Evolutionary conservation across 2,888 invertebrate species (phyloP).

Genomic region (Celastrina argiolus): DNA sequence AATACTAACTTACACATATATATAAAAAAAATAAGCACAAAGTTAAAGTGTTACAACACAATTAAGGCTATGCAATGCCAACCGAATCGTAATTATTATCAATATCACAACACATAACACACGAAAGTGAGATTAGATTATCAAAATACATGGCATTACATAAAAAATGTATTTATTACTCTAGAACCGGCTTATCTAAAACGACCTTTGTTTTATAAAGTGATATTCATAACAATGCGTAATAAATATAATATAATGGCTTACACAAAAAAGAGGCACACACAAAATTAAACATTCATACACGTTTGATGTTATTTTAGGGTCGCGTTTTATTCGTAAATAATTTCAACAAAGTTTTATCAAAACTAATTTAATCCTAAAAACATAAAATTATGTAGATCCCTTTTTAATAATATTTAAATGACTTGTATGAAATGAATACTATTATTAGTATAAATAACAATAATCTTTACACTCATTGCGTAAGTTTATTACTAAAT

Average conservation of each 20-base stretch:
- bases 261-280: neutral
- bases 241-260: neutral
- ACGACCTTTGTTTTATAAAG: neutral
- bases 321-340: neutral
- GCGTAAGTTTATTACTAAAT: no score
- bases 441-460: no score
- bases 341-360: neutral
- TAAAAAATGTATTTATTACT: neutral
- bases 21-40: no score
- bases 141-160: neutral
- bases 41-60: no score
- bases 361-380: neutral
- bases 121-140: neutral
- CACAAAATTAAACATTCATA: slow-evolving; percentile 1
- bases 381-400: neutral
- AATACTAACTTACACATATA: no score
- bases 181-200: neutral
- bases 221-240: slow-evolving; percentile 7
- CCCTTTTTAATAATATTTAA: neutral
- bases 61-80: neutral
- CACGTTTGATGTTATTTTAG: neutral
- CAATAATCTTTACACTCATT: no score
- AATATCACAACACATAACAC: neutral
- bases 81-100: neutral
- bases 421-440: no score